Evolutionary conservation across 2,797 vertebrate genomes (phyloP).

Genomic region (Rhinichthys osculus): DNA sequence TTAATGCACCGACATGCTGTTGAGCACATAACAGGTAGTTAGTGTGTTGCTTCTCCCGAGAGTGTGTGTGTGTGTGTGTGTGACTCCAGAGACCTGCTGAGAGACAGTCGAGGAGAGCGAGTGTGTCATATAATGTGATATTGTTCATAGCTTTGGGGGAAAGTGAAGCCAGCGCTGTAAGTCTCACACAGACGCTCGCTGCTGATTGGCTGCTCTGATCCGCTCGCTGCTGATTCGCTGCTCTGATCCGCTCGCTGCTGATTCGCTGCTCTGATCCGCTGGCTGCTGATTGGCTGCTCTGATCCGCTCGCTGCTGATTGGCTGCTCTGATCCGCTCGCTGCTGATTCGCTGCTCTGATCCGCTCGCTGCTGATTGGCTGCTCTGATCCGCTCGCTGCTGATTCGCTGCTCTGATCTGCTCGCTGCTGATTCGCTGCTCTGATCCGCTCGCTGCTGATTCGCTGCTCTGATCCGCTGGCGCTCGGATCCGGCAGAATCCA

Average conservation of each 20-base stretch:
- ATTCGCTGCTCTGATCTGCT: not conserved
- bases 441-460: not conserved
- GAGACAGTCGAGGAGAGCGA: not conserved
- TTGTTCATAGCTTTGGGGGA: not conserved
- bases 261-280: not conserved
- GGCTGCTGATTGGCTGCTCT: not conserved
- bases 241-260: not conserved
- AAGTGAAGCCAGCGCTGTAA: not conserved
- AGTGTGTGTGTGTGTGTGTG: not conserved
- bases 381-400: not conserved
- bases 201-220: slow-evolving; percentile 2
- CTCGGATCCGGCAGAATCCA: not conserved
- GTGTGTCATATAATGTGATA: not conserved
- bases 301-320: too few relatives aligned
- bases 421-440: not conserved
- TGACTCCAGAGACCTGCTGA: not conserved
- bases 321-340: not conserved
- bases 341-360: not conserved
- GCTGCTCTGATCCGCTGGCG: slow-evolving; percentile 1
- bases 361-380: too few relatives aligned
- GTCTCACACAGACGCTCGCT: not conserved
- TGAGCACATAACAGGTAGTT: not conserved
- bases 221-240: not conserved
- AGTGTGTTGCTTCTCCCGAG: not conserved
- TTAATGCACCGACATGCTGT: not conserved